A percentile compares a stretch with the other conserved stretches of the same genome.
These are phyloP conservation scores for Phyllopteryx taeniolatus DNA, from an alignment of 2,113 vertebrate species.

Conservation along the genomic window DNA sequence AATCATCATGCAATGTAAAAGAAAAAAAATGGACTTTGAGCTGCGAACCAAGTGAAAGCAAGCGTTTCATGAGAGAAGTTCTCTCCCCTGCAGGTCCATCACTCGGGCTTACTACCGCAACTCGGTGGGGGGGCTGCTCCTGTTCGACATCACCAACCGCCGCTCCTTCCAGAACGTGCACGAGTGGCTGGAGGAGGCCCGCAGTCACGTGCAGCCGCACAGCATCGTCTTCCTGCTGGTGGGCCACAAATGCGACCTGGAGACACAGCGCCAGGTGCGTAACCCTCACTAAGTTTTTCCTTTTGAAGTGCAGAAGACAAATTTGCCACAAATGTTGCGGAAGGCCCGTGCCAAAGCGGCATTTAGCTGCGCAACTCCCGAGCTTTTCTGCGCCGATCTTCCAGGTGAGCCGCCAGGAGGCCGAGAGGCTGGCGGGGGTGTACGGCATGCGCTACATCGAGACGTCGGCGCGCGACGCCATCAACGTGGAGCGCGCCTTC, in stretches of 20 bases:
- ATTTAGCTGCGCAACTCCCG: no score
- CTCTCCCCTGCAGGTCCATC: conserved; percentile 71
- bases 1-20: no score
- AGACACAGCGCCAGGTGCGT: conserved; percentile 88
- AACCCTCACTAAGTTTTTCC: no score
- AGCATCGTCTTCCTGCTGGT: conserved; percentile 97
- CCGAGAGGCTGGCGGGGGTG: conserved; percentile 90
- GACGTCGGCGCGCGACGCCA: conserved; percentile 95
- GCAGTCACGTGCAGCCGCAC: conserved; percentile 93
- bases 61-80: neutral
- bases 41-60: no score
- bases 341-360: no score
- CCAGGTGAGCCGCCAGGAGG: conserved; percentile 84
- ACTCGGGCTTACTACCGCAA: conserved; percentile 78
- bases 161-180: conserved; percentile 98
- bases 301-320: no score
- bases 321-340: no score
- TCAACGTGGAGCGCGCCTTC: conserved; percentile 94
- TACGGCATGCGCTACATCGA: conserved; percentile 98
- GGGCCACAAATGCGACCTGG: conserved; percentile 97
- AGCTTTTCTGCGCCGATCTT: neutral
- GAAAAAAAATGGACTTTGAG: no score
- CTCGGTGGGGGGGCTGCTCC: conserved; percentile 94
- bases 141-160: conserved; percentile 98
- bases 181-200: conserved; percentile 87